Conservation (phyloP, 2,113 vertebrate species). For the Bucco capensis region DNA sequence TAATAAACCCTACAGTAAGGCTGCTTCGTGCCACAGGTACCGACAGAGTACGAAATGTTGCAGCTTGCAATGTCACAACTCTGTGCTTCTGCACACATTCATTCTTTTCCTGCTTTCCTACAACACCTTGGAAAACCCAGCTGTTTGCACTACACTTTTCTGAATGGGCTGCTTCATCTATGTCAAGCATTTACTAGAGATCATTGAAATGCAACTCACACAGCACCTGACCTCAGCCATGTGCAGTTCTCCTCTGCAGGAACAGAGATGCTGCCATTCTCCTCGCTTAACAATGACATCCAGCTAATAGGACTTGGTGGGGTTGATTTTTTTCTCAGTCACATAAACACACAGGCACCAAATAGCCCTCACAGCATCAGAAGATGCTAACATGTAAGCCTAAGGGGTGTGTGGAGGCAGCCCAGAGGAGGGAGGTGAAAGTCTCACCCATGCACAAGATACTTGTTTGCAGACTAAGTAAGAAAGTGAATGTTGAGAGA, state of each 20-base stretch:
- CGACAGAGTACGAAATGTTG: fast-evolving
- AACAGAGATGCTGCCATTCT: not conserved
- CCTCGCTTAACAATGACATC: not conserved
- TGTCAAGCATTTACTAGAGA: not conserved
- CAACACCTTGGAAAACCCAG: not conserved
- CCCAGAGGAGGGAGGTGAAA: not conserved
- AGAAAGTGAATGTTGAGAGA: not conserved
- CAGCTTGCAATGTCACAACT: not conserved
- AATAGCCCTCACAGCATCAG: fast-evolving
- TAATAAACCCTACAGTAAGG: not conserved
- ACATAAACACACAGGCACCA: not conserved
- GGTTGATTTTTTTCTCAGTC: not conserved
- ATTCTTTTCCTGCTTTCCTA: not conserved
- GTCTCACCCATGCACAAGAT: not conserved
- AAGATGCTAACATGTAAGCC: fast-evolving
- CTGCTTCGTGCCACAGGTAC: not conserved
- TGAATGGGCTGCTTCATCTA: not conserved
- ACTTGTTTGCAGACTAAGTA: not conserved
- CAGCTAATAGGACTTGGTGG: not conserved
- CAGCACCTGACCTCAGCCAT: not conserved
- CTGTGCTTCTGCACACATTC: not conserved
- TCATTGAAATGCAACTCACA: constrained; percentile 40
- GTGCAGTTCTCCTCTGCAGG: not conserved
- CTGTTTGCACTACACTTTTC: constrained; percentile 9
- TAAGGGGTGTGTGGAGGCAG: not conserved